Evolutionary conservation across 2,113 vertebrate genomes (phyloP).

Genomic region (Perca schrenkii): DNA sequence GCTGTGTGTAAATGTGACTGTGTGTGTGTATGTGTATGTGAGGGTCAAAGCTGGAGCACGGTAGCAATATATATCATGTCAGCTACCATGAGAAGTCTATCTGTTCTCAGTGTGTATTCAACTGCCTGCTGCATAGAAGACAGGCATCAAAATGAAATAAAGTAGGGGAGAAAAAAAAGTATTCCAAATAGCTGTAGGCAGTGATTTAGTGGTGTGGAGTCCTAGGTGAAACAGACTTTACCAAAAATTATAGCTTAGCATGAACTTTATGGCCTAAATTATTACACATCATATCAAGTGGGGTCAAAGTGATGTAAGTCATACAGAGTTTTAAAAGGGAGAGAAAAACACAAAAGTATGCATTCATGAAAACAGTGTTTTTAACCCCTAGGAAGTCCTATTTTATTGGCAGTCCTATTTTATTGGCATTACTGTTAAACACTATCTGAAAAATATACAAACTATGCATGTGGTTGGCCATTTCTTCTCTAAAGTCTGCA

Average conservation of each 20-base stretch:
- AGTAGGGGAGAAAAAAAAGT: constrained; percentile 1
- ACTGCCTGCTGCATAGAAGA: constrained; percentile 11
- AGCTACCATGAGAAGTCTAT: constrained; percentile 11
- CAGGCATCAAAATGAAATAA: constrained; percentile 28
- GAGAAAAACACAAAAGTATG: background rate
- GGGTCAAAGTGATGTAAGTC: background rate
- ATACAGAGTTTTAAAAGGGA: background rate
- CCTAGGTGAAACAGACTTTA: constrained; percentile 5
- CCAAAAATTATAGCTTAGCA: background rate
- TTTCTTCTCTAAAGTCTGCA: background rate
- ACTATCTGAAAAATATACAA: background rate
- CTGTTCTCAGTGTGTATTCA: constrained; percentile 37
- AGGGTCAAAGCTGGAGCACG: constrained; percentile 51
- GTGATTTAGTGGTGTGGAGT: constrained; percentile 11
- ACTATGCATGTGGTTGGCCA: background rate
- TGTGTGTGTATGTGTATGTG: constrained; percentile 10
- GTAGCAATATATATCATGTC: constrained; percentile 43
- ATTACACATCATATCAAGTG: constrained; percentile 2
- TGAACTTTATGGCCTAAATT: constrained; percentile 19
- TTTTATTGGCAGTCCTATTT: background rate
- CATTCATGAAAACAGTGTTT: background rate
- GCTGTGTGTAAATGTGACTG: constrained; percentile 46
- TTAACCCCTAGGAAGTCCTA: background rate
- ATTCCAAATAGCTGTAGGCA: constrained; percentile 17
- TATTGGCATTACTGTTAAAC: background rate